A percentile compares a stretch with the other conserved stretches of the same genome.
Conservation (phyloP, 2,888 invertebrate genomes). For the Tipula confusa region DNA sequence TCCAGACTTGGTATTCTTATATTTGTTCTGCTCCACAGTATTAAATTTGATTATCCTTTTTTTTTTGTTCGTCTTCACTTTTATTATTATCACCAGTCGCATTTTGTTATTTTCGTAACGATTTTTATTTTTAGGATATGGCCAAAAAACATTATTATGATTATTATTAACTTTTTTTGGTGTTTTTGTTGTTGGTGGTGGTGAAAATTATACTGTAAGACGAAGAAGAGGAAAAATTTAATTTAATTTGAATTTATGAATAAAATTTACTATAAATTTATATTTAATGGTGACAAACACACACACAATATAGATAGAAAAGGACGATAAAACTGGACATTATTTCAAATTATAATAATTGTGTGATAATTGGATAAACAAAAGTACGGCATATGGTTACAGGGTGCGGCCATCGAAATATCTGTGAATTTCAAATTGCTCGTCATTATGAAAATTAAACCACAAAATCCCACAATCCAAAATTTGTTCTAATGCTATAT, state of each 20-base stretch:
- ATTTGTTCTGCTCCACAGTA: not conserved
- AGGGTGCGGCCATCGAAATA: too few species aligned
- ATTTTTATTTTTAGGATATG: not conserved
- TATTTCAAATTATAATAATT: not conserved
- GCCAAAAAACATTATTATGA: slow-evolving; percentile 3
- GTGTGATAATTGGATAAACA: not conserved
- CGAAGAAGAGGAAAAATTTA: not conserved
- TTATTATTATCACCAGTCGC: not conserved
- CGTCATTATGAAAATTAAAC: too few species aligned
- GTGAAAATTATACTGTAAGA: not conserved
- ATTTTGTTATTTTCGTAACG: not conserved
- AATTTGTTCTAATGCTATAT: too few species aligned
- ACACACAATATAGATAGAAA: not conserved
- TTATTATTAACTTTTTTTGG: not conserved
- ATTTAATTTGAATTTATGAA: slow-evolving; percentile 25
- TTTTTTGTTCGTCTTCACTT: not conserved
- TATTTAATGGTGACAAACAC: slow-evolving; percentile 13
- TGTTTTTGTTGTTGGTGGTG: too few species aligned
- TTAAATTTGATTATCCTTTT: not conserved
- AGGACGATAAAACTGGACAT: not conserved
- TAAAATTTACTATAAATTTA: not conserved
- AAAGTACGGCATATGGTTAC: not conserved
- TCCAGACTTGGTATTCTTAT: not conserved
- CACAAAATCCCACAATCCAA: too few species aligned
- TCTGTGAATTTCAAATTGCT: too few species aligned